Percentiles rank a stretch among this genome's conserved stretches.
These are phyloP conservation scores for Caracal caracal DNA, from an alignment of 2,113 vertebrate species.

Conservation along the genomic window DNA sequence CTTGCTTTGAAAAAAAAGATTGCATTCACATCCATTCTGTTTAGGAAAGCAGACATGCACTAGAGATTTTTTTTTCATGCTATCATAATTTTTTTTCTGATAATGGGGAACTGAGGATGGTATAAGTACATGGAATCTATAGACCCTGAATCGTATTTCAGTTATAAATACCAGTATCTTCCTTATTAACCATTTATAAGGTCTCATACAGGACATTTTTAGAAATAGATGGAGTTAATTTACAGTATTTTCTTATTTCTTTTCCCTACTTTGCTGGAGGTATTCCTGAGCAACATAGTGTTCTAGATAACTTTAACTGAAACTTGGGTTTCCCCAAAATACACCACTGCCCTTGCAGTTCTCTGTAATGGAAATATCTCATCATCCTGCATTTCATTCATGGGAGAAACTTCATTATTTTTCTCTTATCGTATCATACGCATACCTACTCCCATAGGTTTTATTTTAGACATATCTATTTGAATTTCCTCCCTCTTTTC, in stretches of 20 bases:
- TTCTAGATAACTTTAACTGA: not conserved
- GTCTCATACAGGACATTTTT: not conserved
- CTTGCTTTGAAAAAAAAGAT: slow-evolving; percentile 47
- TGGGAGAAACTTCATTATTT: not conserved
- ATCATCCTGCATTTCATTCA: not conserved
- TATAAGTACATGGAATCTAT: slow-evolving; percentile 34
- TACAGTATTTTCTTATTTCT: slow-evolving; percentile 28
- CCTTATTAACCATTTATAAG: not conserved
- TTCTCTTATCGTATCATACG: not conserved
- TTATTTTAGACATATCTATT: not conserved
- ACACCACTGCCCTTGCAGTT: not conserved
- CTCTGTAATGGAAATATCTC: not conserved
- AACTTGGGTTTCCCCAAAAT: not conserved
- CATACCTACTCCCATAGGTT: not conserved
- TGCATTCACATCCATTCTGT: not conserved
- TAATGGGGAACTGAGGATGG: not conserved
- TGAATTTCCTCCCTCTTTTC: not conserved
- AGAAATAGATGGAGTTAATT: slow-evolving; percentile 37
- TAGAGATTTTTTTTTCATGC: not conserved
- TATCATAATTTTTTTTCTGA: slow-evolving; percentile 9
- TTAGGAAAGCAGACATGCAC: not conserved
- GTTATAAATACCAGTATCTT: not conserved
- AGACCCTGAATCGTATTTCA: not conserved
- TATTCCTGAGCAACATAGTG: not conserved
- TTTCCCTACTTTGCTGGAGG: not conserved